Evolutionary conservation across 2,797 vertebrate genomes (phyloP).

Genomic region (Schizothorax lantsangensis): DNA sequence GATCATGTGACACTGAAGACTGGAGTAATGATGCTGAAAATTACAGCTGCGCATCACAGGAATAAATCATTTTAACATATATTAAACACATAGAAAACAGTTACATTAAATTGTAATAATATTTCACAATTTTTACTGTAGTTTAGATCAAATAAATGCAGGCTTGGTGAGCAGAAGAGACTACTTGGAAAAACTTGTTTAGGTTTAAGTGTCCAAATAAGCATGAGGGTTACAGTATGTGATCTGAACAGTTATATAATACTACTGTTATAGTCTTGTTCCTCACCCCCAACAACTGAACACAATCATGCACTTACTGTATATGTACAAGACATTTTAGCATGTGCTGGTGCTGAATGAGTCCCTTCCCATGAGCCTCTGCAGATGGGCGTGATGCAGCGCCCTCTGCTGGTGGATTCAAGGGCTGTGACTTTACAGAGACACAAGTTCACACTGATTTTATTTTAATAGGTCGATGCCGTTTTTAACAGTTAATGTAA

Average conservation of each 20-base stretch:
- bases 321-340: neutral
- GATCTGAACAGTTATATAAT: neutral
- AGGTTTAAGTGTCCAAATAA: neutral
- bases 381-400: neutral
- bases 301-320: neutral
- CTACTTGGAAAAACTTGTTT: neutral
- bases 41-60: neutral
- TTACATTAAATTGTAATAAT: neutral
- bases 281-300: neutral
- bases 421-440: no score
- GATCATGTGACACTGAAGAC: neutral
- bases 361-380: neutral
- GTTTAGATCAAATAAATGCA: neutral
- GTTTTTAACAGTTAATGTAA: neutral
- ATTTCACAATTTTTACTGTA: neutral
- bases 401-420: constrained; percentile 15
- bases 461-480: accelerated
- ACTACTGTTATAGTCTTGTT: neutral
- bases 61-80: neutral
- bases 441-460: neutral
- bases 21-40: neutral
- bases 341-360: neutral
- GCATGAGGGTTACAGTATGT: neutral
- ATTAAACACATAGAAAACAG: neutral
- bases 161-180: neutral